Base-by-base conservation (phyloP, 2,888 invertebrate genomes). In the Drosophila niveifrons region DNA sequence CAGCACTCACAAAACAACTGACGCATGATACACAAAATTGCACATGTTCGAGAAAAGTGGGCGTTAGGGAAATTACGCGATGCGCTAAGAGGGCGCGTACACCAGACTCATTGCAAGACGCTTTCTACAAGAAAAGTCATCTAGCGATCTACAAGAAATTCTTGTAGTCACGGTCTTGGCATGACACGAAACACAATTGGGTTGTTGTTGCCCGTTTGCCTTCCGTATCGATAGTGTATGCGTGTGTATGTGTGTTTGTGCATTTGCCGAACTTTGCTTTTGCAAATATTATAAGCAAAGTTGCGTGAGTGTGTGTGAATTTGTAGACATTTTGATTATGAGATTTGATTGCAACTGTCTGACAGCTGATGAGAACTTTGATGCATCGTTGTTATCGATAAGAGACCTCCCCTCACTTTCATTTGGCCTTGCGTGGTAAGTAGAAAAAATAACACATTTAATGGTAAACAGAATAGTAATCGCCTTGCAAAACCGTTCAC, bases 361-460 rank as follows among this genome's bases (percentile, higher is more conserved):
- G 70, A 55, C 72, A 65, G 23, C 63, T 66, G 47, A 36, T 63
- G 62, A 50, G 44, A 23, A 65, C 52, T 67, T 72, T 83, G 81
- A 78, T 77, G 82, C 64, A 79, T 77, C 58, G 64, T 10, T 34
- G 66, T 10, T 39, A 23, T n/a, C 46, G 81, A 82, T 77, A 79
- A 79, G 62, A 79, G 62, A 62, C 34, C 52, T 39, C n/a, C 13
- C 59, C 51, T 67, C 72, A 61, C 70, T 68, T 81, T 80, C 58
- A 44, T 69, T 55, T 55, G 15, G 9, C 0, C 59, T 65, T n/a
- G 55, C 65, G 52, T 72, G 58, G 66, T 62, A 69, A 51, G 18
- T n/a, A 10, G 15, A 41, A 56, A 18, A 8, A 34, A 62, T 13
- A 56, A 46, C 28, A 29, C 43, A 43, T 17, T 36, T 36, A 36